Base-by-base conservation (phyloP, 2,888 invertebrate species). In the Catocala sponsa region DNA sequence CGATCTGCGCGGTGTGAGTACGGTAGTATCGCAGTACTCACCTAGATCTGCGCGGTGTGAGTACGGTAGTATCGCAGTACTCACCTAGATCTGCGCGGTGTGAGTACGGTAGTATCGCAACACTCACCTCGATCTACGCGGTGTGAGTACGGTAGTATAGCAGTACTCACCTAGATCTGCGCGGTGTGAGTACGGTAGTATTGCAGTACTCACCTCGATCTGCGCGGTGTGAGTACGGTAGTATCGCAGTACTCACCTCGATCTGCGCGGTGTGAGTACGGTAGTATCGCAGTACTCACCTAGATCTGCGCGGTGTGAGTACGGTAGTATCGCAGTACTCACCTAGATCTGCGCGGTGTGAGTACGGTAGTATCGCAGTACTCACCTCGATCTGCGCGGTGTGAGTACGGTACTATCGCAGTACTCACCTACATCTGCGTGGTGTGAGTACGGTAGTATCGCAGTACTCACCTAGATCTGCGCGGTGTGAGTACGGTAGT, bases 291-390 rank as follows among this genome's bases (percentile, higher is more conserved):
- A 38, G 35, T 9, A 41, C 55, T 42, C 1, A 65, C 58, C 58
- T 61, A 60, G 48, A 99, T 99, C 95, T 99, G 99, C 70, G 99
- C 99, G 58, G 99, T 99, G 91, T 99, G 99, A 67, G 97, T 97
- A 58, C 98, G 98, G 94, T 99, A 99, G 95, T 99, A 99, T 86
- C 97, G 96, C 77, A 99, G 95, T 9, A 99, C 99, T 38, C 7
- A 38, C 35, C 35, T 38, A 5, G 6, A 38, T 38, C 35, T 38
- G 35, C 35, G 35, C 35, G 35, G 35, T 38, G 35, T 38, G 99
- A 67, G 97, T 97, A 58, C 98, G 98, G 94, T 99, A 99, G 95
- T 99, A 99, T 86, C 97, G 96, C 76, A 99, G 95, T n/a, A n/a
- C n/a, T n/a, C n/a, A n/a, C n/a, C n/a, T 46, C 35, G 5, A 53